Percentiles rank a stretch among this genome's conserved stretches.
These are phyloP conservation scores for Rostrhamus sociabilis DNA, from an alignment of 2,797 vertebrate genomes.

Conservation along the genomic window DNA sequence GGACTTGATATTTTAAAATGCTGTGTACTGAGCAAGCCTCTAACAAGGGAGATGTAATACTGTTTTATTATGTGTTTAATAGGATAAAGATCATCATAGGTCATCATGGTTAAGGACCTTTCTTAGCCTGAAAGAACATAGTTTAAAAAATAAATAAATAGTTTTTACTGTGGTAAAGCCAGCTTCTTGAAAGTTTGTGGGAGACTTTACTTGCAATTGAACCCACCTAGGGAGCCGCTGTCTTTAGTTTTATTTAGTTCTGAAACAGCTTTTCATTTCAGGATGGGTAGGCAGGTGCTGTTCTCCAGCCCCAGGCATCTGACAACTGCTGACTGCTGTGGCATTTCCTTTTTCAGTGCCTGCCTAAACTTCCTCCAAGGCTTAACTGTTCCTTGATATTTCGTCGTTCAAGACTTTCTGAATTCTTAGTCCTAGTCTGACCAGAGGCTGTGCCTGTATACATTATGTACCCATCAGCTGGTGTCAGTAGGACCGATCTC, in stretches of 20 bases:
- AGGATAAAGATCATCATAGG: not conserved
- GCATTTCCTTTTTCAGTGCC: not conserved
- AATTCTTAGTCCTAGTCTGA: not conserved
- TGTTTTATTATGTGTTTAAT: not conserved
- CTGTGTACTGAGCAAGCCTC: not conserved
- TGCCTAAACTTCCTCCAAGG: not conserved
- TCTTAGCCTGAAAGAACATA: not conserved
- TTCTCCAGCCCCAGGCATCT: not conserved
- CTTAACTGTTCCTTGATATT: not conserved
- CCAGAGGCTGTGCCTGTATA: not conserved
- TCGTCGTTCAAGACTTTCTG: not conserved
- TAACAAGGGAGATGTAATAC: not conserved
- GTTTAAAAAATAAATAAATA: not conserved
- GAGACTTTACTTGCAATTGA: not conserved
- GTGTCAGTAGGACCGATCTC: not conserved
- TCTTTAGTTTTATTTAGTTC: not conserved
- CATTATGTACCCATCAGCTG: fast-evolving
- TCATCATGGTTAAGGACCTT: not conserved
- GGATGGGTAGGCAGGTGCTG: not conserved
- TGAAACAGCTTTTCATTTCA: not conserved
- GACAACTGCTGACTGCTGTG: not conserved
- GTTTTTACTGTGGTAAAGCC: not conserved
- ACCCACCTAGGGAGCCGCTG: not conserved
- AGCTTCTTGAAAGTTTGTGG: not conserved
- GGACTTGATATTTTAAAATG: not conserved